A percentile compares a stretch with the other conserved stretches of the same genome.
Evolutionary conservation across 1,140 invertebrate species (phyloP).

Genomic region (Diabrotica undecimpunctata): DNA sequence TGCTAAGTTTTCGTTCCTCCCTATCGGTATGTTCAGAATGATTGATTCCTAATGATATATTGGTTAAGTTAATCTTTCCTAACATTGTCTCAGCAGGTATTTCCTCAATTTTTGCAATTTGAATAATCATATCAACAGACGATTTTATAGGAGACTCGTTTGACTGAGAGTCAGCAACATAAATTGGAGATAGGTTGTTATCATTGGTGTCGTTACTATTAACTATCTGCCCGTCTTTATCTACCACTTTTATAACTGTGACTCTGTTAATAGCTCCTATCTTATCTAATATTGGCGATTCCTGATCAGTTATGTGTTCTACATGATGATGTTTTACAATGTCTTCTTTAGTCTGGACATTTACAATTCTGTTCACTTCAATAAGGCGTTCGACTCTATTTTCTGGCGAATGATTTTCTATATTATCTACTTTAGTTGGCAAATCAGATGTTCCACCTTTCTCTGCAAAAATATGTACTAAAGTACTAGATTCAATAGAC

Average conservation of each 20-base stretch:
- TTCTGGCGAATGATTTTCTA: slow-evolving; percentile 1
- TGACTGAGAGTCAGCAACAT: background rate
- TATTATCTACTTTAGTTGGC: slow-evolving; percentile 23
- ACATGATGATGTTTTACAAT: slow-evolving; percentile 53
- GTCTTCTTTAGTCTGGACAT: slow-evolving; percentile 57
- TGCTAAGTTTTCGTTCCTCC: slow-evolving; percentile 32
- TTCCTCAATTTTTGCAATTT: slow-evolving; percentile 24
- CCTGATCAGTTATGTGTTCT: slow-evolving; percentile 53
- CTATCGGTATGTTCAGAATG: slow-evolving; percentile 13
- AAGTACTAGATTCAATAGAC: background rate
- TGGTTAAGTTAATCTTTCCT: slow-evolving; percentile 21
- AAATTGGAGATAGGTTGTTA: background rate
- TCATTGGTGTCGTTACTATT: background rate
- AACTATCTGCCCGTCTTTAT: slow-evolving; percentile 25
- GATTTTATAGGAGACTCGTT: slow-evolving; percentile 19
- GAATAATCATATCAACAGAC: slow-evolving; percentile 10
- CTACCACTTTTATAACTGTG: slow-evolving; percentile 61
- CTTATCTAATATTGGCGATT: slow-evolving; percentile 57
- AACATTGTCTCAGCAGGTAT: slow-evolving; percentile 9
- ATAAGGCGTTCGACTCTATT: slow-evolving; percentile 55
- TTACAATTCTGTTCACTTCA: slow-evolving; percentile 62
- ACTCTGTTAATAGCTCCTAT: slow-evolving; percentile 63
- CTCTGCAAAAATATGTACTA: slow-evolving; percentile 53
- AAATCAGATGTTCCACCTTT: slow-evolving; percentile 31
- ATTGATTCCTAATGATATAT: slow-evolving; percentile 6